Evolutionary conservation across 2,797 vertebrate species (phyloP), one percentile per base, ranked within the genome.

Genomic region (Pipistrellus pipistrellus): DNA sequence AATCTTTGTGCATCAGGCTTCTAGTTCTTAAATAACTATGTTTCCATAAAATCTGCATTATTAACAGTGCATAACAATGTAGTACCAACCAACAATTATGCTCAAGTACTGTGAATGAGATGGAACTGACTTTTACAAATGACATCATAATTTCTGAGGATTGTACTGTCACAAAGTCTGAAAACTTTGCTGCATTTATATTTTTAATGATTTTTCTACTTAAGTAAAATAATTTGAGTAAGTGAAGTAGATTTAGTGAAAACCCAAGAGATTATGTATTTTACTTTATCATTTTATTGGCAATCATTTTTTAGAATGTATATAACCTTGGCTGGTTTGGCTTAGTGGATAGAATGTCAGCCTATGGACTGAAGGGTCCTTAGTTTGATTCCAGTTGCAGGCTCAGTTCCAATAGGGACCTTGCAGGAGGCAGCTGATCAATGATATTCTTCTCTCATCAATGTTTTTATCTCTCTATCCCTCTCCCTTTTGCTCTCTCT

Each of bases 221-320:
- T 69, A 64, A 53, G 25, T 46, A 89, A 77, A 85, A 91, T 73
- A 93, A 53, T 3, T 27, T 85, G 30, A 86, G 83, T 88, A 87
- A 91, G 53, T 88, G 12, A 55, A 84, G 30, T 7, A 78, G 44
- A 80, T 82, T 89, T 82, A 35, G 4, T 62, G 11, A 59, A 90
- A 91, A 41, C 5, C 2, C 25, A 46, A 68, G 21, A 62, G 32
- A 51, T 55, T 30, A 32, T n/a, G 8, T 59, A n/a, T 53, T 81
- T 91, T 80, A 80, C 3, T 71, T 92, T 32, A 87, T 78, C 6
- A 32, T 90, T 85, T 91, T 85, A 62, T 69, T 57, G 62, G 13
- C n/a, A 68, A 55, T n/a, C 21, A 81, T 0, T 82, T 53, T 72
- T 77, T 0, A 8, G 11, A 32, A 44, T 76, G 13, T 25, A 41